These are phyloP conservation scores for Leucania comma DNA, from an alignment of 2,888 invertebrate genomes.

Conservation along the genomic window DNA sequence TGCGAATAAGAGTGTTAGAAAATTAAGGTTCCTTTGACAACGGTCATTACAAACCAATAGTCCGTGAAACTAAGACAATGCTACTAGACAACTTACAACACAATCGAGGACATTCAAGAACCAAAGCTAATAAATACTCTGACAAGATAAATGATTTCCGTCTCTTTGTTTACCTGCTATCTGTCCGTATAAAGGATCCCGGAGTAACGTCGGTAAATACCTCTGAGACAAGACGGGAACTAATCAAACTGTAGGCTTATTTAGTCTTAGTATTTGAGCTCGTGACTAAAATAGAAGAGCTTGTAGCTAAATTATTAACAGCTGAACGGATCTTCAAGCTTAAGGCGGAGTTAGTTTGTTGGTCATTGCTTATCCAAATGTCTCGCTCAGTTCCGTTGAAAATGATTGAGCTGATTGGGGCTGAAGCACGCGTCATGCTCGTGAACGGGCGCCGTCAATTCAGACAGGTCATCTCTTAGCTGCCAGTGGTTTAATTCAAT, in stretches of 20 bases:
- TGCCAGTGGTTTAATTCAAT: too few relatives aligned
- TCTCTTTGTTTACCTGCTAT: not conserved
- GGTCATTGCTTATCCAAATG: too few relatives aligned
- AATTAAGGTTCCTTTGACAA: not conserved
- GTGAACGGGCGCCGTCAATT: too few relatives aligned
- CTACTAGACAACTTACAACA: not conserved
- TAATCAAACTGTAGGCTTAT: slow-evolving; percentile 14
- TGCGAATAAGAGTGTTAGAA: not conserved
- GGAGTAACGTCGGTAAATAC: slow-evolving; percentile 2
- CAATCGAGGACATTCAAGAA: not conserved
- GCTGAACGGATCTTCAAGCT: too few relatives aligned
- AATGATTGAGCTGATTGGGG: too few relatives aligned
- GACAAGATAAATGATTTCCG: slow-evolving; percentile 18
- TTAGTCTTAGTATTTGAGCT: not conserved
- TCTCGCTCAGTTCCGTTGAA: too few relatives aligned
- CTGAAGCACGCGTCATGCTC: too few relatives aligned
- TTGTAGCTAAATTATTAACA: too few relatives aligned
- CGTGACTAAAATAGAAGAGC: not conserved
- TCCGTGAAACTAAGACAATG: not conserved
- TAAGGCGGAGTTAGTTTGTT: too few relatives aligned
- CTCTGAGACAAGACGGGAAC: slow-evolving; percentile 14
- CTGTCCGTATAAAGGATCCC: not conserved
- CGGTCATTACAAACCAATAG: slow-evolving; percentile 9
- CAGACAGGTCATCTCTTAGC: too few relatives aligned
- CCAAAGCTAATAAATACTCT: not conserved